Conservation (phyloP, 2,113 vertebrate genomes). For the Plecturocebus donacophilus region DNA sequence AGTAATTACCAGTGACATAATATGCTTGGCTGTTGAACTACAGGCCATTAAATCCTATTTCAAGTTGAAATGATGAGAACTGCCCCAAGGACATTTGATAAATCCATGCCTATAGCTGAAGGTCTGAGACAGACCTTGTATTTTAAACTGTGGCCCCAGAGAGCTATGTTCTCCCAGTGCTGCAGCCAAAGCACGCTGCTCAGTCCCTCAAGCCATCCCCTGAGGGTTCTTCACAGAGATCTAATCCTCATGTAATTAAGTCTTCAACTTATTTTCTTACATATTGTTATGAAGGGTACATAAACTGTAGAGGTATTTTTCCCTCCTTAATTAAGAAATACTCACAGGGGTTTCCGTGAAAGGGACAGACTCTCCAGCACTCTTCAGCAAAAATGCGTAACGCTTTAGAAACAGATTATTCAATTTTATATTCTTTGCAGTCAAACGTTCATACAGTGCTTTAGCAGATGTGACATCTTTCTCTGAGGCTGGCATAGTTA, state of each 20-base stretch:
- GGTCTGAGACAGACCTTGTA: conserved; percentile 40
- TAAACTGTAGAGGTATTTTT: conserved; percentile 60
- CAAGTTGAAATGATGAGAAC: conserved; percentile 65
- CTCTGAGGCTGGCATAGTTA: conserved; percentile 83
- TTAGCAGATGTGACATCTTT: conserved; percentile 89
- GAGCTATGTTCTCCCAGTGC: conserved; percentile 57
- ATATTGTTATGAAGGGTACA: conserved; percentile 12
- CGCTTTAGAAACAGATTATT: conserved; percentile 91
- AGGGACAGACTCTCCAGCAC: conserved; percentile 87
- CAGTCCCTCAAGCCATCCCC: conserved; percentile 56
- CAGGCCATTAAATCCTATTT: conserved; percentile 59
- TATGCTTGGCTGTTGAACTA: conserved; percentile 54
- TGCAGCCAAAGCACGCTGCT: conserved; percentile 58
- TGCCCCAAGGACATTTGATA: conserved; percentile 65
- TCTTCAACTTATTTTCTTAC: conserved; percentile 48
- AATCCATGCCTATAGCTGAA: conserved; percentile 51
- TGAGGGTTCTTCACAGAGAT: conserved; percentile 68
- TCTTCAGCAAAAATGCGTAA: conserved; percentile 89
- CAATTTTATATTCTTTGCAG: conserved; percentile 83
- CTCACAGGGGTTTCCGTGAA: conserved; percentile 96
- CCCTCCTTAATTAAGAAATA: conserved; percentile 79
- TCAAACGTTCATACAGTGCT: conserved; percentile 86
- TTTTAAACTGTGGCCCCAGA: conserved; percentile 46
- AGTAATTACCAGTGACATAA: conserved; percentile 67
- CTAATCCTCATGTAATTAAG: conserved; percentile 79